Evolutionary conservation across 2,113 vertebrate genomes (phyloP), one percentile per base, ranked within the genome.

Genomic region (Chloebia gouldiae): DNA sequence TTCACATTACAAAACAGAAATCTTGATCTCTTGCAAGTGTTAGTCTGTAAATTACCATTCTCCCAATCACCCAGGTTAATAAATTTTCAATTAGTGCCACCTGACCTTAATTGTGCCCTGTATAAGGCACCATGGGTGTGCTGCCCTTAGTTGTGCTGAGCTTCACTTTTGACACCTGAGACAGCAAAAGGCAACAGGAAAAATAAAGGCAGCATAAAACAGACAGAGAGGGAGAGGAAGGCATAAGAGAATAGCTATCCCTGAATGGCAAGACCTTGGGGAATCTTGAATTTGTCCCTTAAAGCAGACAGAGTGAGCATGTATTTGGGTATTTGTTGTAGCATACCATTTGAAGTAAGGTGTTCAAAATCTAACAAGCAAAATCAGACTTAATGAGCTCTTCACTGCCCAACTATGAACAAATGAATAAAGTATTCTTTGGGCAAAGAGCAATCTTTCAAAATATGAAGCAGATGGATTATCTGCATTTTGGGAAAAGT

Each of bases 41-140:
- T 98, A 98, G 98, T 98, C 84, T 96, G 96, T 73, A 95, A 96
- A 97, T 87, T 91, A 92, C 90, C 91, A 96, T 93, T 98, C 97
- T 65, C 81, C 92, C 96, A 95, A 83, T 96, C 98, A 98, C 92
- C 59, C 96, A 90, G 70, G 96, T 98, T 98, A 98, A 98, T 86
- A 60, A 97, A 94, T 84, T 97, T 97, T 97, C 91, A 97, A 75
- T 92, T 89, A 97, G 92, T 59, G 98, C 96, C 96, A 98, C 98
- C 98, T 98, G 98, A 99, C 99, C 99, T 99, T 98, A 98, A 96
- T 49, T 98, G 92, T 98, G 98, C 98, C 98, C 99, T 98, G 97
- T 98, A 97, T 97, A 98, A 96, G 98, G 96, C 97, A 98, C 98
- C 97, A 98, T 88, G 69, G 97, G 96, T 96, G 97, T 97, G 96